Evolutionary conservation across 2,113 vertebrate species (phyloP).

Genomic region (Corapipo altera): DNA sequence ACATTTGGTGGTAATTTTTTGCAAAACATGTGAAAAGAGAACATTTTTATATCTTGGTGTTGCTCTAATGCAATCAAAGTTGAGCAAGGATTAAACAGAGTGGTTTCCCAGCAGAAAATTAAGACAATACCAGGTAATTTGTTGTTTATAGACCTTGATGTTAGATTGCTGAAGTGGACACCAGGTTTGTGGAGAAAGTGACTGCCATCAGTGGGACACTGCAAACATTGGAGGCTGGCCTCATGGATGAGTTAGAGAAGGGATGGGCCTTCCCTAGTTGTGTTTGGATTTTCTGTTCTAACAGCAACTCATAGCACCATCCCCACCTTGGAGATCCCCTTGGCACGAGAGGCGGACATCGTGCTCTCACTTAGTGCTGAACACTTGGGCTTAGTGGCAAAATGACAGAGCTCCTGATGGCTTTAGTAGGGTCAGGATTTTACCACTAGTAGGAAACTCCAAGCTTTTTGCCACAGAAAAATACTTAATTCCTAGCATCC

Average conservation of each 20-base stretch:
- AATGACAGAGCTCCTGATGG: background rate
- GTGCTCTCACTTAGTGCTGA: background rate
- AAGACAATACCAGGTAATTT: background rate
- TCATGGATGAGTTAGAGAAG: background rate
- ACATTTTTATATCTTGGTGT: background rate
- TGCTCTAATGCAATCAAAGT: background rate
- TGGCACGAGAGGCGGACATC: background rate
- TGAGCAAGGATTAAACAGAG: background rate
- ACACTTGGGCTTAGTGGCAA: background rate
- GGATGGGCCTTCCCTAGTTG: background rate
- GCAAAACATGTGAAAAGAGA: background rate
- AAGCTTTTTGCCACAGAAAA: background rate
- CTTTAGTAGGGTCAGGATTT: background rate
- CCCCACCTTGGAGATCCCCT: background rate
- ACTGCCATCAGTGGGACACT: background rate
- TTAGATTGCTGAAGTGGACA: background rate
- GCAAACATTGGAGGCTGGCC: rapidly evolving
- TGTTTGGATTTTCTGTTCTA: background rate
- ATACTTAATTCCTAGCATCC: constrained; percentile 5
- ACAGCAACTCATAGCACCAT: background rate
- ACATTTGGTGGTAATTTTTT: background rate
- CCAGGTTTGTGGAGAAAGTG: background rate
- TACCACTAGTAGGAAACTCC: background rate
- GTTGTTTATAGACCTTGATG: background rate
- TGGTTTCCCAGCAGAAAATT: background rate